These are phyloP conservation scores for Ichneumoninae sp. DNA, from an alignment of 2,888 invertebrate species.

Conservation along the genomic window DNA sequence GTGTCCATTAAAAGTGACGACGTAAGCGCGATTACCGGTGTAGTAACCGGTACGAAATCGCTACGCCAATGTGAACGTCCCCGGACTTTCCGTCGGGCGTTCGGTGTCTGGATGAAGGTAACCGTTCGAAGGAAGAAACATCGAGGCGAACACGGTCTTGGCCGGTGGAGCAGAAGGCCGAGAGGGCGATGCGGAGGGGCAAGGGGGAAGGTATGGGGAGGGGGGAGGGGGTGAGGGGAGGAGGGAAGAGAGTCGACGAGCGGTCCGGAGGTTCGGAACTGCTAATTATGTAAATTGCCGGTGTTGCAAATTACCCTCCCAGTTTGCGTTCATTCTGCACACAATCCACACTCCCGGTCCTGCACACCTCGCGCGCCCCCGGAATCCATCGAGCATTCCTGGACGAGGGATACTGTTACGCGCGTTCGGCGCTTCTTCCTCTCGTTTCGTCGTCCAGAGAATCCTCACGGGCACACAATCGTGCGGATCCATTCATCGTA, in stretches of 20 bases:
- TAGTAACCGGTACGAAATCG: constrained; percentile 22
- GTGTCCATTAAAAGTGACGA: background rate
- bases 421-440: constrained; percentile 21
- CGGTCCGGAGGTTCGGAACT: constrained; percentile 82
- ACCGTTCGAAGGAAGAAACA: constrained; percentile 50
- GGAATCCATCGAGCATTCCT: constrained; percentile 75
- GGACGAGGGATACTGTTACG: constrained; percentile 74
- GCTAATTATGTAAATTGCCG: constrained; percentile 85
- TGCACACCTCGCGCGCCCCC: constrained; percentile 77
- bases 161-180: constrained; percentile 55
- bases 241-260: constrained; percentile 66
- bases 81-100: constrained; percentile 5
- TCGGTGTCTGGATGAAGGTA: constrained; percentile 47
- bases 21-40: background rate
- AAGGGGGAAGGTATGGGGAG: constrained; percentile 51
- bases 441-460: constrained; percentile 11
- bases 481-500: constrained; percentile 71
- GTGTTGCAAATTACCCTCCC: constrained; percentile 85
- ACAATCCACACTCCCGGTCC: constrained; percentile 80
- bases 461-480: background rate
- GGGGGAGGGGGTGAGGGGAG: constrained; percentile 40
- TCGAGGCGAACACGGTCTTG: constrained; percentile 38
- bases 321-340: constrained; percentile 84
- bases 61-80: constrained; percentile 55
- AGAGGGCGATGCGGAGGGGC: constrained; percentile 47